A percentile compares a stretch with the other conserved stretches of the same genome.
phyloP scores from a whole-genome alignment of 2,113 vertebrate genomes.

The Pluvialis apricaria region DNA sequence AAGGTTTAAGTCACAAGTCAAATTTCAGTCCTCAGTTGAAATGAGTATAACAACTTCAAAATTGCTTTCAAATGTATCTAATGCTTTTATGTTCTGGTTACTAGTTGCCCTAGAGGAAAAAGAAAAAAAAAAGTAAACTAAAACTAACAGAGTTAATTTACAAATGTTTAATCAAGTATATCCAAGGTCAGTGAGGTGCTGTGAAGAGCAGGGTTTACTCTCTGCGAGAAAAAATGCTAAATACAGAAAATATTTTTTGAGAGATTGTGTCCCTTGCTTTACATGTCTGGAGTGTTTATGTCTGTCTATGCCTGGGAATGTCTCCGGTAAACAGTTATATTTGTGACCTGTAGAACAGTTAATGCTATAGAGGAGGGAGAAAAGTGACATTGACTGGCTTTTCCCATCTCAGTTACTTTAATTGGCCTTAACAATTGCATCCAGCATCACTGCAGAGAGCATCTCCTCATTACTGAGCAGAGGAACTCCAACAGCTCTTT shows the following conservation, averaged over 20 bases:
- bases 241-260: neutral
- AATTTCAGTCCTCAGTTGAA: neutral
- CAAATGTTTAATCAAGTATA: neutral
- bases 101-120: neutral
- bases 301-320: neutral
- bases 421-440: neutral
- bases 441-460: neutral
- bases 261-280: neutral
- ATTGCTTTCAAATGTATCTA: neutral
- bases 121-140: neutral
- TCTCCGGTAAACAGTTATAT: neutral
- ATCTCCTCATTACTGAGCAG: conserved; percentile 16
- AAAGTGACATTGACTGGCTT: neutral
- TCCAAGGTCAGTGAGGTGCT: neutral
- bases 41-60: neutral
- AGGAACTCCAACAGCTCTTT: conserved; percentile 1
- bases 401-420: neutral
- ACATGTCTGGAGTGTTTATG: neutral
- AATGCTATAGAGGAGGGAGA: neutral
- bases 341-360: neutral
- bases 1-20: neutral
- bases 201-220: neutral
- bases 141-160: neutral
- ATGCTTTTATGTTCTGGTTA: neutral
- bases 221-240: rapidly evolving